Conservation (phyloP, 2,797 vertebrate genomes). For the Aldrovandia affinis region DNA sequence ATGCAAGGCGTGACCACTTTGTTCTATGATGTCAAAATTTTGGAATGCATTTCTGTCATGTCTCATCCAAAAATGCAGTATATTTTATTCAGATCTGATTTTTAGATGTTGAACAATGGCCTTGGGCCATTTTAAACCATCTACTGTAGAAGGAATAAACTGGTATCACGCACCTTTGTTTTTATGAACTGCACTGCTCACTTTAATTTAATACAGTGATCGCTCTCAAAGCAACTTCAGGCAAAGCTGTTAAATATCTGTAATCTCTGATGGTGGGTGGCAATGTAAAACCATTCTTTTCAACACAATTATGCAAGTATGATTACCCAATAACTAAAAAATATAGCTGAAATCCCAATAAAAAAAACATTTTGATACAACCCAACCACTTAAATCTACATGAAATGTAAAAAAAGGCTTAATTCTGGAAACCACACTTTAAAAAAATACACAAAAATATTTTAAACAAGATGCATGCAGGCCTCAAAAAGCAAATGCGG, state of each 20-base stretch:
- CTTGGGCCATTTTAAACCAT: neutral
- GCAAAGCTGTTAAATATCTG: neutral
- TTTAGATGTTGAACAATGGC: neutral
- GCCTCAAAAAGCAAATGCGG: neutral
- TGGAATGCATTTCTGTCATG: neutral
- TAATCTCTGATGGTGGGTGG: neutral
- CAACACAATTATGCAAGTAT: neutral
- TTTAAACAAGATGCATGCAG: neutral
- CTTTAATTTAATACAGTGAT: neutral
- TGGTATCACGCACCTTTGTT: neutral
- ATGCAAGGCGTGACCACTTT: neutral
- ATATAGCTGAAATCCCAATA: neutral
- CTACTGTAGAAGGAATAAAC: neutral
- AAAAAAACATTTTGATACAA: neutral
- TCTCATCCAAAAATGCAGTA: neutral
- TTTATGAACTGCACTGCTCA: neutral
- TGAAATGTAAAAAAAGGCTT: neutral
- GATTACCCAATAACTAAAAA: neutral
- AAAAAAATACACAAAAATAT: neutral
- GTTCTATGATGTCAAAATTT: slow-evolving; percentile 20
- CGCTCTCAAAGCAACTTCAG: neutral
- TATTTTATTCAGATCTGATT: slow-evolving; percentile 5
- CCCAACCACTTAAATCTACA: neutral
- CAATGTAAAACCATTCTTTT: neutral
- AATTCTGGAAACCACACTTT: neutral